phyloP scores from a whole-genome alignment of 2,113 vertebrate genomes.

The Brachionichthys hirsutus region DNA sequence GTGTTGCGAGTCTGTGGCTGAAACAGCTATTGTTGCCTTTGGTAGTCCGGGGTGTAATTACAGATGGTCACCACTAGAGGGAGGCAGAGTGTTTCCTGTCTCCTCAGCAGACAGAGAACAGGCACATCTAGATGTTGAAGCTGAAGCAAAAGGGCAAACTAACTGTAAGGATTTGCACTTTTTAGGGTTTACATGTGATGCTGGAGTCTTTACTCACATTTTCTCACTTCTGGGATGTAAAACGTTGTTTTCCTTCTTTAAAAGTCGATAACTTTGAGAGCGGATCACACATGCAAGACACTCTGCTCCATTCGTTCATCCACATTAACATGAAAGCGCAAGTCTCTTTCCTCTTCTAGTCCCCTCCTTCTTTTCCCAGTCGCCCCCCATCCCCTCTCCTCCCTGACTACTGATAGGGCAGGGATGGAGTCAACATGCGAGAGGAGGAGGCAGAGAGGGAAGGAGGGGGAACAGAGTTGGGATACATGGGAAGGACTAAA shows the following conservation, averaged over 20 bases:
- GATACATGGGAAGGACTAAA: conserved; percentile 37
- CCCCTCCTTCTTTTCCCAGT: conserved; percentile 46
- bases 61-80: conserved; percentile 24
- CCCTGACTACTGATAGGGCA: conserved; percentile 61
- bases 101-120: neutral
- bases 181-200: neutral
- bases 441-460: conserved; percentile 29
- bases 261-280: neutral
- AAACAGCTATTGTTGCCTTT: neutral
- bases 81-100: conserved; percentile 22
- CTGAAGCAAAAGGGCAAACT: accelerated
- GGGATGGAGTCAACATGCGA: conserved; percentile 53
- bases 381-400: conserved; percentile 29
- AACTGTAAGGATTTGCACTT: neutral
- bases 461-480: conserved; percentile 37
- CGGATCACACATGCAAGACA: neutral
- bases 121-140: neutral
- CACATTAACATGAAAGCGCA: conserved; percentile 7
- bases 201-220: neutral
- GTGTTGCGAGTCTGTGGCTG: neutral
- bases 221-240: neutral
- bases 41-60: neutral
- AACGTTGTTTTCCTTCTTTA: neutral
- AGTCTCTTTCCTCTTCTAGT: conserved; percentile 26
- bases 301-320: conserved; percentile 10